A percentile compares a stretch with the other conserved stretches of the same genome.
phyloP scores from a whole-genome alignment of 2,797 vertebrate species.

The Mormyrops attenuatus region DNA sequence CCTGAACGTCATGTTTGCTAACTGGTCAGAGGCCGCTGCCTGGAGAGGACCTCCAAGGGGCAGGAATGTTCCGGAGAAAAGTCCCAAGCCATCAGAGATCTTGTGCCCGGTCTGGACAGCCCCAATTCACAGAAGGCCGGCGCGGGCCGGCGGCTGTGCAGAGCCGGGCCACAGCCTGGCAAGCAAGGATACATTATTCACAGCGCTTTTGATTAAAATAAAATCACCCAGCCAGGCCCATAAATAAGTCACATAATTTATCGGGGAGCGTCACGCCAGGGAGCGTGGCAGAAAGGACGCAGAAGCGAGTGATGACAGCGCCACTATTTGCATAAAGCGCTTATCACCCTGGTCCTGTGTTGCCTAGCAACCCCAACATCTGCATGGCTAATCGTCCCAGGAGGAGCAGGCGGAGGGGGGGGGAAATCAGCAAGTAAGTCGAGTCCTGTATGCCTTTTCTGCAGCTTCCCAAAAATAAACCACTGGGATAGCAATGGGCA shows the following conservation, averaged over 20 bases:
- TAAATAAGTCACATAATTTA: constrained; percentile 3
- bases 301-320: constrained; percentile 23
- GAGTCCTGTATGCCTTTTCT: background rate
- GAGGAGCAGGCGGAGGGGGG: constrained; percentile 24
- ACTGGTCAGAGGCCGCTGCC: background rate
- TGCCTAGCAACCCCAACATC: constrained; percentile 70
- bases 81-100: background rate
- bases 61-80: background rate
- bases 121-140: background rate
- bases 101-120: background rate
- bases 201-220: background rate
- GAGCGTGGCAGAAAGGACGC: background rate
- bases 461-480: background rate
- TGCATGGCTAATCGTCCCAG: constrained; percentile 49
- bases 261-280: background rate
- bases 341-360: constrained; percentile 42
- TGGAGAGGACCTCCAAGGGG: background rate
- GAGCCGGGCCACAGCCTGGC: background rate
- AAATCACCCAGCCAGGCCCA: background rate
- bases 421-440: background rate
- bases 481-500: background rate
- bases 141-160: background rate
- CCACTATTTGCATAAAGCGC: constrained; percentile 49
- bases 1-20: background rate
- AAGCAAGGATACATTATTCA: background rate